Conservation (phyloP, 1,140 invertebrate genomes). For the Cephus cinctus region DNA sequence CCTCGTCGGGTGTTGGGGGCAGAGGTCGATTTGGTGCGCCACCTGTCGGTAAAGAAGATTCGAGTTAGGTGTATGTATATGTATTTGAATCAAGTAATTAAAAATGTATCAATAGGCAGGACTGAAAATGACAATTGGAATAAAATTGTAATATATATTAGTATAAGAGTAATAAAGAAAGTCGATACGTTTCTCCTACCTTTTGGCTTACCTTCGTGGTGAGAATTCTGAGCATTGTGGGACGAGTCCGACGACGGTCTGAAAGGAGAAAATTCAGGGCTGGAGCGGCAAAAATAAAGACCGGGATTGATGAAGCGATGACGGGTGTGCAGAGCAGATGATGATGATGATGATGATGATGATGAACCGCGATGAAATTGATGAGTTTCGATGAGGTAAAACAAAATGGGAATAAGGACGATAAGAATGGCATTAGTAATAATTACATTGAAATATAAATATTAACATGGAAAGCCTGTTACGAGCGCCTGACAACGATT, state of each 20-base stretch:
- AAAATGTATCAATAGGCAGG: conserved; percentile 6
- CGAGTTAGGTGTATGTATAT: conserved; percentile 7
- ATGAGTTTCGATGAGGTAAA: conserved; percentile 35
- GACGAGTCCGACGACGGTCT: conserved; percentile 61
- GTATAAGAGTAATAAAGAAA: conserved; percentile 2
- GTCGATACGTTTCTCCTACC: conserved; percentile 22
- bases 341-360: conserved; percentile 15
- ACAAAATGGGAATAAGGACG: conserved; percentile 36
- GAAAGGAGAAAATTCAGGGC: conserved; percentile 82
- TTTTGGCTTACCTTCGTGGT: conserved; percentile 59
- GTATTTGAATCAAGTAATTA: background rate
- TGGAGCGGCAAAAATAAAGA: conserved; percentile 39
- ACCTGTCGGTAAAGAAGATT: conserved; percentile 41
- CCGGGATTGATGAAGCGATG: conserved; percentile 19
- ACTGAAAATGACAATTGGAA: no score
- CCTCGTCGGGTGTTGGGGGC: conserved; percentile 90
- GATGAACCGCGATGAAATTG: conserved; percentile 24
- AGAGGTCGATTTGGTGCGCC: conserved; percentile 87
- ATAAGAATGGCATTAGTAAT: conserved; percentile 43
- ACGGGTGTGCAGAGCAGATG: conserved; percentile 12
- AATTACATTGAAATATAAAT: conserved; percentile 18
- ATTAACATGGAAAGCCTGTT: no score
- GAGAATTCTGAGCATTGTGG: conserved; percentile 51
- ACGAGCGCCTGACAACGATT: no score
- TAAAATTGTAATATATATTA: background rate